Percentiles rank a stretch among this genome's conserved stretches.
phyloP scores from a whole-genome alignment of 2,888 invertebrate species.

The Podabrus alpinus region DNA sequence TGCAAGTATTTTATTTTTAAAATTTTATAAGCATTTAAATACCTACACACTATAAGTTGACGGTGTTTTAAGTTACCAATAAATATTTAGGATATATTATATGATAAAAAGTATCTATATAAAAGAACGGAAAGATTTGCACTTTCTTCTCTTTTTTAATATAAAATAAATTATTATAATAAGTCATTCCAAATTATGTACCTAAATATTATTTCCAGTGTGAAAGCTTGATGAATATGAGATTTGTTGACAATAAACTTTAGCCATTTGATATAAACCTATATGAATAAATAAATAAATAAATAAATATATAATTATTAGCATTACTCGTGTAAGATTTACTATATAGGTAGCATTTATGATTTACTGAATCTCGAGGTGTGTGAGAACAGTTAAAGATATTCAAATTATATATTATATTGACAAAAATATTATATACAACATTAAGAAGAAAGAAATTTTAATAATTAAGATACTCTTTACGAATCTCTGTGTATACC shows the following conservation, averaged over 20 bases:
- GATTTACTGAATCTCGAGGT: conserved; percentile 49
- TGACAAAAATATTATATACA: conserved; percentile 47
- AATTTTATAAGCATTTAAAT: conserved; percentile 54
- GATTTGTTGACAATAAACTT: conserved; percentile 57
- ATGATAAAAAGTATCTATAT: conserved; percentile 43
- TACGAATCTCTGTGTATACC: conserved; percentile 52
- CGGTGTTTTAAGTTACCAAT: conserved; percentile 53
- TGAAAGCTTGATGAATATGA: conserved; percentile 51
- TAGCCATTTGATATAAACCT: conserved; percentile 56
- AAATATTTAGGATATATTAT: conserved; percentile 37
- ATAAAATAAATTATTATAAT: conserved; percentile 21
- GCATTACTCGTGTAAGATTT: conserved; percentile 51
- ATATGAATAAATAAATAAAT: conserved; percentile 33
- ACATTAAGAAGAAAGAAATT: conserved; percentile 52
- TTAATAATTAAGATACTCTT: conserved; percentile 47
- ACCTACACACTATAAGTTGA: conserved; percentile 40
- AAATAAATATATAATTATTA: conserved; percentile 45
- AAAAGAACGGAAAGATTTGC: conserved; percentile 2
- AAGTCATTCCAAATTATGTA: conserved; percentile 57
- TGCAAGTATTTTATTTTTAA: conserved; percentile 52
- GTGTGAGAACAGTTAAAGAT: conserved; percentile 51
- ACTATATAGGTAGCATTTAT: conserved; percentile 54
- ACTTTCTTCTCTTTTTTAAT: background rate
- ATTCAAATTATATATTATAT: conserved; percentile 47
- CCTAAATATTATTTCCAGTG: conserved; percentile 54